Evolutionary conservation across 2,888 invertebrate genomes (phyloP).

Genomic region (Isotomurus palustris): DNA sequence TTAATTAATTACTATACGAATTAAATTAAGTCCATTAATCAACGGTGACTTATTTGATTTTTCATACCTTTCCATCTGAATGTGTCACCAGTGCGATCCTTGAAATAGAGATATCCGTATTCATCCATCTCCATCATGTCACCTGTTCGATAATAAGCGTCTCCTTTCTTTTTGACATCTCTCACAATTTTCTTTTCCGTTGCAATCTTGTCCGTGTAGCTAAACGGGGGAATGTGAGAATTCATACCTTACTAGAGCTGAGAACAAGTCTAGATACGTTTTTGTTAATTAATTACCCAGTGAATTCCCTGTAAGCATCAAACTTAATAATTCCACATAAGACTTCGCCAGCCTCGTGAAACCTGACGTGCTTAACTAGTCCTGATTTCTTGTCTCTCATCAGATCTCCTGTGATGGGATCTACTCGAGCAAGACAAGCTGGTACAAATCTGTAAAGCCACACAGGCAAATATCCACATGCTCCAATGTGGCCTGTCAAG

Average conservation of each 20-base stretch:
- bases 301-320: constrained; percentile 84
- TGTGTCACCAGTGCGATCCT: constrained; percentile 31
- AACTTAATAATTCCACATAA: constrained; percentile 89
- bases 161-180: constrained; percentile 83
- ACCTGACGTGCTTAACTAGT: constrained; percentile 64
- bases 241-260: too few relatives aligned
- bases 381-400: constrained; percentile 71
- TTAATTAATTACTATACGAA: background rate
- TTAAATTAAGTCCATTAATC: background rate
- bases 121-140: constrained; percentile 29
- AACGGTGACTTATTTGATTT: too few relatives aligned
- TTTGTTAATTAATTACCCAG: constrained; percentile 67
- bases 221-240: background rate
- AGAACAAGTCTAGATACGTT: background rate
- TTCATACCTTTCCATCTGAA: constrained; percentile 77
- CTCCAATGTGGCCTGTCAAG: constrained; percentile 82
- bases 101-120: constrained; percentile 32
- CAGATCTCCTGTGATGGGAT: constrained; percentile 82
- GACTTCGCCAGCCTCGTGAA: constrained; percentile 81
- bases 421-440: constrained; percentile 84
- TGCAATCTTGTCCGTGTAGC: constrained; percentile 64
- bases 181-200: constrained; percentile 84
- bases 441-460: constrained; percentile 65
- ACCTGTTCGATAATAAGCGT: constrained; percentile 71
- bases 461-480: constrained; percentile 85